phyloP scores from a whole-genome alignment of 2,888 invertebrate species.

The Blomia tropicalis region DNA sequence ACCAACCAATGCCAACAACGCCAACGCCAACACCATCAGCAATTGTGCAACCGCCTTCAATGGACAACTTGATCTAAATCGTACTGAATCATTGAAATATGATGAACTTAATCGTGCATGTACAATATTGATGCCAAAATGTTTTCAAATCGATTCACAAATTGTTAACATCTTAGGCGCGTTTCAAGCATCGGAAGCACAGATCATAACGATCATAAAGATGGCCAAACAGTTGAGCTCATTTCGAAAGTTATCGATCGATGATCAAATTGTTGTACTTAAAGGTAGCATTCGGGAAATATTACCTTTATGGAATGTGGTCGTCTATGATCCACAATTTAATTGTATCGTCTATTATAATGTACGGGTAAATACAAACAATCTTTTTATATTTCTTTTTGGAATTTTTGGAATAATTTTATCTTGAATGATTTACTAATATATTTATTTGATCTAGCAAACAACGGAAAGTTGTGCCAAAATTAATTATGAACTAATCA shows the following conservation, averaged over 20 bases:
- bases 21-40: too few species aligned
- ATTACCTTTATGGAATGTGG: background rate
- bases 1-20: too few species aligned
- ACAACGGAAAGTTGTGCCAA: conserved; percentile 11
- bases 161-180: conserved; percentile 10
- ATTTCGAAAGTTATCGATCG: conserved; percentile 4
- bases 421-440: background rate
- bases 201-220: conserved; percentile 5
- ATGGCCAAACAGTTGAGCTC: conserved; percentile 13
- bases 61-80: conserved; percentile 2
- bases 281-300: conserved; percentile 9
- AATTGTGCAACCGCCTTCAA: too few species aligned
- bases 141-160: conserved; percentile 1
- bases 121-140: conserved; percentile 10
- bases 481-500: conserved; percentile 2
- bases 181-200: conserved; percentile 6
- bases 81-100: background rate
- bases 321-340: conserved; percentile 3
- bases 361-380: conserved; percentile 8
- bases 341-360: conserved; percentile 13
- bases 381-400: background rate
- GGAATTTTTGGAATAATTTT: background rate
- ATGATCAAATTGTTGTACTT: conserved; percentile 3
- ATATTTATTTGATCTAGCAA: conserved; percentile 1
- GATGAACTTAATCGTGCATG: conserved; percentile 10